Conservation (phyloP, 1,140 invertebrate species). For the Dreissena rostriformis region DNA sequence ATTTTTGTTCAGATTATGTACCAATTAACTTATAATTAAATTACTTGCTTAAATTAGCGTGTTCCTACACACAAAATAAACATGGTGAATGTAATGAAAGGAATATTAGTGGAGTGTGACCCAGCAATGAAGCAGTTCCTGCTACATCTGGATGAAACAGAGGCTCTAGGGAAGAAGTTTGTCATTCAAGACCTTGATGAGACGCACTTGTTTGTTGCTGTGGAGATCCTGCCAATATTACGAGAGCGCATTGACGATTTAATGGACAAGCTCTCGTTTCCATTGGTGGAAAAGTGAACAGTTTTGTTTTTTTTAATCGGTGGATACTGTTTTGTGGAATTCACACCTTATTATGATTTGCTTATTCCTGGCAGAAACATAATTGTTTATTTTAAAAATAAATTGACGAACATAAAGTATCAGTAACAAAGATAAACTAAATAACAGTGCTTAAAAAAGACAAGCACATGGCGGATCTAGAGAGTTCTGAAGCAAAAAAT, state of each 20-base stretch:
- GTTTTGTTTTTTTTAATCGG: too few species aligned
- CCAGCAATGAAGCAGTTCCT: slow-evolving; percentile 99
- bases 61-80: not conserved
- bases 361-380: too few species aligned
- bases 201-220: slow-evolving; percentile 96
- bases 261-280: slow-evolving; percentile 97
- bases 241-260: slow-evolving; percentile 96
- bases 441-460: too few species aligned
- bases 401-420: too few species aligned
- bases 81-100: slow-evolving; percentile 96
- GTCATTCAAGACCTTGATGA: slow-evolving; percentile 96
- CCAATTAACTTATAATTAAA: too few species aligned
- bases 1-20: too few species aligned
- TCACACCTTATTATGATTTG: too few species aligned
- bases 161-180: slow-evolving; percentile 95
- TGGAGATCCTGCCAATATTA: slow-evolving; percentile 94
- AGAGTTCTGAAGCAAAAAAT: slow-evolving; percentile 4
- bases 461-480: not conserved
- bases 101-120: slow-evolving; percentile 95
- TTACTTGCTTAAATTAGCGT: too few species aligned
- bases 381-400: too few species aligned
- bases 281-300: slow-evolving; percentile 88
- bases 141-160: slow-evolving; percentile 96
- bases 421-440: too few species aligned
- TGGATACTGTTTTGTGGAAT: too few species aligned